Percentiles rank a stretch among this genome's conserved stretches.
These are phyloP conservation scores for Drosophila atripex DNA, from an alignment of 2,888 invertebrate species.

Conservation along the genomic window DNA sequence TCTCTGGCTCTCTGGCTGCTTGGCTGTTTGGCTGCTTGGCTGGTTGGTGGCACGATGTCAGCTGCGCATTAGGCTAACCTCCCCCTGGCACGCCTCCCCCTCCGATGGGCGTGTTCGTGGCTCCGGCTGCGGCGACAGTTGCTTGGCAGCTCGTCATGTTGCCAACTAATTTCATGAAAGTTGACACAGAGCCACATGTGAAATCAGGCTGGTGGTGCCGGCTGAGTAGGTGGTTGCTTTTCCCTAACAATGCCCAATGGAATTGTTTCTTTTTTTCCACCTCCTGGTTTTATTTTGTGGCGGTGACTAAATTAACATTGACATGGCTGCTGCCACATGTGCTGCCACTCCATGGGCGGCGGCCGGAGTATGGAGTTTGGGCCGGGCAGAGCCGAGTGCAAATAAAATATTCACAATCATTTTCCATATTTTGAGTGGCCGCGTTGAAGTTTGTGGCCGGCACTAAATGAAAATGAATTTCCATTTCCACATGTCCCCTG, in stretches of 20 bases:
- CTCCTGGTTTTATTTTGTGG: constrained; percentile 46
- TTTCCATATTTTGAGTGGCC: constrained; percentile 74
- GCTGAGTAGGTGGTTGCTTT: constrained; percentile 36
- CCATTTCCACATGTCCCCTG: constrained; percentile 63
- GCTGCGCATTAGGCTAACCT: constrained; percentile 68
- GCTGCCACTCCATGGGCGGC: constrained; percentile 16
- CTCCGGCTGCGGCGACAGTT: constrained; percentile 39
- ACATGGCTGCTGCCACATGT: constrained; percentile 61
- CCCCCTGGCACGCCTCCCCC: constrained; percentile 3
- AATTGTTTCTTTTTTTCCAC: constrained; percentile 61
- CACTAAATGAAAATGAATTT: constrained; percentile 67
- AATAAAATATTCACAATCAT: constrained; percentile 77
- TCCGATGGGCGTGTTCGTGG: constrained; percentile 73
- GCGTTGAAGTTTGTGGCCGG: constrained; percentile 65
- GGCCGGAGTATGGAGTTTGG: constrained; percentile 25
- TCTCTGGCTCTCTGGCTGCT: background rate
- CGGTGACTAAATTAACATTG: constrained; percentile 82
- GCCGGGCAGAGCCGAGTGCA: constrained; percentile 42
- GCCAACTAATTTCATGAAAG: constrained; percentile 82
- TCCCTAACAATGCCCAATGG: constrained; percentile 76
- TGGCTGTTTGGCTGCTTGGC: background rate
- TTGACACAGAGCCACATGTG: constrained; percentile 81
- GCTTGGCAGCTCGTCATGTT: constrained; percentile 79
- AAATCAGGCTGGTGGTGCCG: constrained; percentile 59
- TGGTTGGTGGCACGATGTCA: constrained; percentile 50